Percentiles rank a stretch among this genome's conserved stretches.
phyloP scores from a whole-genome alignment of 2,113 vertebrate genomes.

The Vombatus ursinus region DNA sequence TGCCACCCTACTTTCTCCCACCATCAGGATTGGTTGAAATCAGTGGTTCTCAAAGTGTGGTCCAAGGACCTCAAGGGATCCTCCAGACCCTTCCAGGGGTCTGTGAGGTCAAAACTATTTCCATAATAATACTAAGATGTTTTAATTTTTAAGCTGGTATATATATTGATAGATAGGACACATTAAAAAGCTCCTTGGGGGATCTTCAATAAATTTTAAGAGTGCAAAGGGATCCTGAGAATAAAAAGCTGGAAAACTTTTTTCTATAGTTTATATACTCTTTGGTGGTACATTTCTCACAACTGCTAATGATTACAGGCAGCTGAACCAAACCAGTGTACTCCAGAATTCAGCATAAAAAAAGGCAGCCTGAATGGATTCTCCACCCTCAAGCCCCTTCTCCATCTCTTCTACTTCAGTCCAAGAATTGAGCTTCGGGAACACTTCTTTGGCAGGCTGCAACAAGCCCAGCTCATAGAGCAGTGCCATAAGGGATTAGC shows the following conservation, averaged over 20 bases:
- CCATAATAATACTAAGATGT: neutral
- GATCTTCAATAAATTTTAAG: neutral
- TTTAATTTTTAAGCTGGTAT: neutral
- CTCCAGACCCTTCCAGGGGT: neutral
- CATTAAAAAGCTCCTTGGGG: neutral
- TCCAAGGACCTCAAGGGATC: neutral
- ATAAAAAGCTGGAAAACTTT: neutral
- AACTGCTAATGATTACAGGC: too few relatives aligned
- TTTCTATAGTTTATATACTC: neutral
- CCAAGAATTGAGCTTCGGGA: neutral
- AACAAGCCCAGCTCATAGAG: neutral
- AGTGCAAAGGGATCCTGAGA: neutral
- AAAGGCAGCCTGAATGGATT: neutral
- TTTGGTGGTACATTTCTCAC: neutral
- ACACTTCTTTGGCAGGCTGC: neutral
- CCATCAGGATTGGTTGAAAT: accelerated
- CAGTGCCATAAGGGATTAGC: neutral
- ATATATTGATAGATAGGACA: neutral
- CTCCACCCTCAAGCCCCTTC: neutral
- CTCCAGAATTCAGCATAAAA: neutral
- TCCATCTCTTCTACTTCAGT: accelerated
- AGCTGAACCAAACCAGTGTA: accelerated
- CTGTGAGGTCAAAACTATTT: neutral
- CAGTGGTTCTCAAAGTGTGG: neutral
- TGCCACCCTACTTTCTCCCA: accelerated